Evolutionary conservation across 2,797 vertebrate genomes (phyloP).

Genomic region (Thalassophryne amazonica): DNA sequence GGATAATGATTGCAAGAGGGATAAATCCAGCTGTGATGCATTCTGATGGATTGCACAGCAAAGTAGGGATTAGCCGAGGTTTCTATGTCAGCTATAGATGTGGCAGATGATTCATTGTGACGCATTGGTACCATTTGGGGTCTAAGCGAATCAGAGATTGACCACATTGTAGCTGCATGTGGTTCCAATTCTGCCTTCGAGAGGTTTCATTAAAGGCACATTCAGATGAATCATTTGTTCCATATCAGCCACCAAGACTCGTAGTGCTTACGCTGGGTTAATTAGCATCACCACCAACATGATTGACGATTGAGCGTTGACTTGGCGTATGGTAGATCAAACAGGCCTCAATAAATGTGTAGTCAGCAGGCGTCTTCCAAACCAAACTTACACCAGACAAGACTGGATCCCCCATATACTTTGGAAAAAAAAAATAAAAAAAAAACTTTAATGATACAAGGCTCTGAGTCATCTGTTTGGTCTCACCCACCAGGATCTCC

Average conservation of each 20-base stretch:
- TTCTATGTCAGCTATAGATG: not conserved
- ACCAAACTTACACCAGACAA: no score
- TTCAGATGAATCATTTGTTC: constrained; percentile 13
- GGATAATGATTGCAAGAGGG: not conserved
- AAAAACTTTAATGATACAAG: no score
- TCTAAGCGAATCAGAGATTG: constrained; percentile 8
- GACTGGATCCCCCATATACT: no score
- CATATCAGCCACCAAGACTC: not conserved
- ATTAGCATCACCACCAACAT: not conserved
- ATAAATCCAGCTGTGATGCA: no score
- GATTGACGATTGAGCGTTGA: constrained; percentile 7
- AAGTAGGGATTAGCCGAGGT: not conserved
- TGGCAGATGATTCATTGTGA: constrained; percentile 34
- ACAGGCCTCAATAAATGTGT: no score
- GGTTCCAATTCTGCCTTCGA: not conserved
- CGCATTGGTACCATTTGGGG: not conserved
- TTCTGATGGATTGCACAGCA: not conserved
- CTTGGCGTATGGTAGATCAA: no score
- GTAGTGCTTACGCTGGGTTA: constrained; percentile 1
- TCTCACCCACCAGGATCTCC: no score
- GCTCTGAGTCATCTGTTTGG: no score
- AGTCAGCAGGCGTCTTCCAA: no score
- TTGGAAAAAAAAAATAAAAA: no score
- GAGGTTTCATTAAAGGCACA: not conserved
- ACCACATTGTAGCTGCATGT: not conserved